These are phyloP conservation scores for Sphaerophoria taeniata DNA, from an alignment of 2,888 invertebrate genomes.

Conservation along the genomic window DNA sequence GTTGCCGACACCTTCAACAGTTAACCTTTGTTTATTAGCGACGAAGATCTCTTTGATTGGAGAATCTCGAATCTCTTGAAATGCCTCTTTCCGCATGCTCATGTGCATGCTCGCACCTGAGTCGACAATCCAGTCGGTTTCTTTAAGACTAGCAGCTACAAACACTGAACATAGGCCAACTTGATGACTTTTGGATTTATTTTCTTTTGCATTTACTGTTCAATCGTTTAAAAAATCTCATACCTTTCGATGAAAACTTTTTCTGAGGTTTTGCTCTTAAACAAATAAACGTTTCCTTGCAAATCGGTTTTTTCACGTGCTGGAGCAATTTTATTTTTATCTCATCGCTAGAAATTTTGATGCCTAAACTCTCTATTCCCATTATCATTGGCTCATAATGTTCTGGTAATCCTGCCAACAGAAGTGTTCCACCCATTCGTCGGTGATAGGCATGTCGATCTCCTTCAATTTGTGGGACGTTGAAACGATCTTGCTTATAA, in stretches of 20 bases:
- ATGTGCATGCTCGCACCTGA: too few relatives aligned
- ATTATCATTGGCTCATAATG: constrained; percentile 25
- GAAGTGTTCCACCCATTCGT: constrained; percentile 19
- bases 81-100: too few relatives aligned
- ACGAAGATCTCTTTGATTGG: too few relatives aligned
- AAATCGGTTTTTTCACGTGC: neutral
- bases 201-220: neutral
- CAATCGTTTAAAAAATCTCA: constrained; percentile 22
- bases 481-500: too few relatives aligned
- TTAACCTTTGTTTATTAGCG: too few relatives aligned
- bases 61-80: too few relatives aligned
- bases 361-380: constrained; percentile 5
- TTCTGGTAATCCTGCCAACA: neutral
- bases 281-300: constrained; percentile 3
- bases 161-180: neutral
- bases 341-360: neutral
- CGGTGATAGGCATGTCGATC: constrained; percentile 12
- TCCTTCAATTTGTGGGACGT: constrained; percentile 21
- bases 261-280: neutral
- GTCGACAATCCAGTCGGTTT: too few relatives aligned
- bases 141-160: neutral
- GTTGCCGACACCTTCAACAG: too few relatives aligned
- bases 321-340: neutral
- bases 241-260: neutral
- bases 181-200: neutral